phyloP scores from a whole-genome alignment of 2,113 vertebrate species.

The Scartelaos histophorus region DNA sequence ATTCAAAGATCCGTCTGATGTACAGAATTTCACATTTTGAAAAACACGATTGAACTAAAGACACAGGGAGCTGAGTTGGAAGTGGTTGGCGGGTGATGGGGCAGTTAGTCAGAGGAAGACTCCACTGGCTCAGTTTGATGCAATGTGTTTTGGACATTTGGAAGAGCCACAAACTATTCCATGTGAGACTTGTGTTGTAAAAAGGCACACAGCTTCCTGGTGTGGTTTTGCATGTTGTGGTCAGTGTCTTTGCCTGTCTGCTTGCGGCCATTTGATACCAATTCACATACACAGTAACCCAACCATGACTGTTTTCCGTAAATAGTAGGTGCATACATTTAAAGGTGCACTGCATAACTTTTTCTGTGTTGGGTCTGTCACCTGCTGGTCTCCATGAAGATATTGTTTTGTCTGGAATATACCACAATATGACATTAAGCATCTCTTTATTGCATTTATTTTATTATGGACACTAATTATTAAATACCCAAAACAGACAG shows the following conservation, averaged over 20 bases:
- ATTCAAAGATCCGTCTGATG: constrained; percentile 33
- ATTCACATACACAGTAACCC: not conserved
- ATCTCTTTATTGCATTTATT: no score
- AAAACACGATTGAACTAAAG: constrained; percentile 44
- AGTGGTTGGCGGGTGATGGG: constrained; percentile 56
- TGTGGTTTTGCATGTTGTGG: not conserved
- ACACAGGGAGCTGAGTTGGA: constrained; percentile 46
- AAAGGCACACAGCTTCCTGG: not conserved
- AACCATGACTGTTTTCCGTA: not conserved
- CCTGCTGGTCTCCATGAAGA: no score
- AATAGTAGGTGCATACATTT: no score
- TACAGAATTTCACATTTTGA: constrained; percentile 43
- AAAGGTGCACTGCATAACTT: no score
- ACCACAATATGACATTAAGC: no score
- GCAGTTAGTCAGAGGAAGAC: constrained; percentile 57
- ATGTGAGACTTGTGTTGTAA: not conserved
- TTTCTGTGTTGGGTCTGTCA: no score
- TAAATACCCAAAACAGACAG: no score
- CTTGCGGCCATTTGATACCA: not conserved
- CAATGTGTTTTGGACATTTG: constrained; percentile 15
- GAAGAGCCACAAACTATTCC: not conserved
- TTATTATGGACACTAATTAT: no score
- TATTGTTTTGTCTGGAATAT: no score
- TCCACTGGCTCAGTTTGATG: constrained; percentile 9
- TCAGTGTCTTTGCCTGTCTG: not conserved